Evolutionary conservation across 2,888 invertebrate species (phyloP).

Genomic region (Himalopsyche kuldschensis): DNA sequence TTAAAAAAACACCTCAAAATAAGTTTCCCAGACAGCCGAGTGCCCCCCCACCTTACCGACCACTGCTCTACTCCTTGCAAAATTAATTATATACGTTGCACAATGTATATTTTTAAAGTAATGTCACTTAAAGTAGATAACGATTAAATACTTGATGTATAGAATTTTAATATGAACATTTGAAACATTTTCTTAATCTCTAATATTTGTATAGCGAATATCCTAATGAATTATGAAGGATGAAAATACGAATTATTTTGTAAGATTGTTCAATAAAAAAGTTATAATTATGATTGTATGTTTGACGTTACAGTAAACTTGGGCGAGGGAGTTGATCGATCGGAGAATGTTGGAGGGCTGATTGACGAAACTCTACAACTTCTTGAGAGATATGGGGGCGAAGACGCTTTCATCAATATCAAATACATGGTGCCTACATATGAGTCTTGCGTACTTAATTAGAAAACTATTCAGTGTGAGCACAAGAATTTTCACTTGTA

Average conservation of each 20-base stretch:
- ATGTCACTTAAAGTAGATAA: too few species aligned
- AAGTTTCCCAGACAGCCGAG: too few species aligned
- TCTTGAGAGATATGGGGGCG: constrained; percentile 89
- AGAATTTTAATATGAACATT: too few species aligned
- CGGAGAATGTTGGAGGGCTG: constrained; percentile 86
- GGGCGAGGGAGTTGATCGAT: constrained; percentile 86
- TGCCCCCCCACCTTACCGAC: too few species aligned
- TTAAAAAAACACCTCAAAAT: too few species aligned
- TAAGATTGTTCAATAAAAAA: constrained; percentile 11
- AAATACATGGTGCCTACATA: constrained; percentile 98
- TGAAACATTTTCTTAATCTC: too few species aligned
- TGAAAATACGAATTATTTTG: not conserved
- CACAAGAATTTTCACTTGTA: not conserved
- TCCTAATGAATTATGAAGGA: too few species aligned
- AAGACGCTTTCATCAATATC: constrained; percentile 96
- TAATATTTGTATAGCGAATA: too few species aligned
- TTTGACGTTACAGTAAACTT: constrained; percentile 67
- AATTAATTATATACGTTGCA: too few species aligned
- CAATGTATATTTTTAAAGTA: too few species aligned
- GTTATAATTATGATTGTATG: constrained; percentile 38
- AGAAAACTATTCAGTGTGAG: not conserved
- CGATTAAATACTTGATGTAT: too few species aligned
- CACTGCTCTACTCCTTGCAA: too few species aligned
- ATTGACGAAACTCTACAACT: constrained; percentile 92
- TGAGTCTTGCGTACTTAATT: constrained; percentile 83